Conservation (phyloP, 2,888 invertebrate genomes). For the Drosophila austrosaltans region DNA sequence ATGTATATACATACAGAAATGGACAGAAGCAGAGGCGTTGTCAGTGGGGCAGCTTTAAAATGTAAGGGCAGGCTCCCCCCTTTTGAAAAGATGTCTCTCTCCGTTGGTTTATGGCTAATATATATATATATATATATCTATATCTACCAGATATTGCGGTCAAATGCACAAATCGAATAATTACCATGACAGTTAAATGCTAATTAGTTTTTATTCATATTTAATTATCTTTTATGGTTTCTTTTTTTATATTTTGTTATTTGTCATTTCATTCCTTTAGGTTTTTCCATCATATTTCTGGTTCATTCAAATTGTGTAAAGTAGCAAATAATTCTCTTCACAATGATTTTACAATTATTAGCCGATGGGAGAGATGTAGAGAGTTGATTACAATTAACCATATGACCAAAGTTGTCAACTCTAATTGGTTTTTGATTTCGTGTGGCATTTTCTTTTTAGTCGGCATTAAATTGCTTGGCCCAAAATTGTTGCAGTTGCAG, state of each 20-base stretch:
- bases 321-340: constrained; percentile 47
- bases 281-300: constrained; percentile 49
- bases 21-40: neutral
- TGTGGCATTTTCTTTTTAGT: constrained; percentile 20
- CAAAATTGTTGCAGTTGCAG: neutral
- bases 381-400: constrained; percentile 37
- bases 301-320: constrained; percentile 33
- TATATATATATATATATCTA: neutral
- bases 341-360: neutral
- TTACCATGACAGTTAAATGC: constrained; percentile 61
- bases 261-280: constrained; percentile 21
- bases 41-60: neutral
- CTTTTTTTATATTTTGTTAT: constrained; percentile 19
- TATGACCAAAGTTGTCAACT: constrained; percentile 57
- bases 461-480: neutral
- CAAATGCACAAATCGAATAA: constrained; percentile 63
- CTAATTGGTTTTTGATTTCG: constrained; percentile 75
- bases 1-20: neutral
- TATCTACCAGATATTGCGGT: constrained; percentile 24
- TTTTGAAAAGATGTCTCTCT: neutral
- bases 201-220: constrained; percentile 69
- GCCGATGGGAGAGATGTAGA: neutral
- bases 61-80: neutral
- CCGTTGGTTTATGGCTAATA: neutral
- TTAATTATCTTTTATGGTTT: constrained; percentile 57